Conservation (phyloP, 2,797 vertebrate species). For the Etheostoma nigrum region DNA sequence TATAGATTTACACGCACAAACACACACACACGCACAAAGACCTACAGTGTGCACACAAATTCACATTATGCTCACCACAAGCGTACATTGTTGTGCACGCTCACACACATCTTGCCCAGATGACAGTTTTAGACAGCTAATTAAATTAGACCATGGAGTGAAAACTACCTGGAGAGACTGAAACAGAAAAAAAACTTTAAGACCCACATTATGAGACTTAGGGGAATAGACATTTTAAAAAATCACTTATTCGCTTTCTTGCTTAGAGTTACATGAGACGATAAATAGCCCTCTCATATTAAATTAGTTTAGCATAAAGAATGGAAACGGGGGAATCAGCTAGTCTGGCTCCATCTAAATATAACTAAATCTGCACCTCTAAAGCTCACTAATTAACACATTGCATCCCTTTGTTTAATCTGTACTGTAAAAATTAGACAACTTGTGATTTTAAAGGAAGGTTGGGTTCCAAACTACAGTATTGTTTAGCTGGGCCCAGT, state of each 20-base stretch:
- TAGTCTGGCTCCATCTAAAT: neutral
- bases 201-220: constrained; percentile 7
- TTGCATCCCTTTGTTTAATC: neutral
- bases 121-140: constrained; percentile 70
- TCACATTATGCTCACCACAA: constrained; percentile 40
- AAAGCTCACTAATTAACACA: neutral
- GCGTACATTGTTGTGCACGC: constrained; percentile 8
- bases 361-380: neutral
- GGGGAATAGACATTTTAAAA: constrained; percentile 4
- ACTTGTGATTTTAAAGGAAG: neutral
- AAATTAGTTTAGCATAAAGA: neutral
- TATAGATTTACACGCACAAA: constrained; percentile 22
- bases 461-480: neutral
- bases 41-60: constrained; percentile 13
- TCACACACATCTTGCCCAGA: constrained; percentile 37
- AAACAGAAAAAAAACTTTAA: constrained; percentile 21
- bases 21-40: constrained; percentile 18
- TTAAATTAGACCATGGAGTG: constrained; percentile 66
- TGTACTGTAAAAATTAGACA: neutral
- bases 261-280: neutral
- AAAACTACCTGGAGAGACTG: constrained; percentile 44
- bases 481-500: neutral
- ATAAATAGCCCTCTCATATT: neutral
- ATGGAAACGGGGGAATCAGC: neutral
- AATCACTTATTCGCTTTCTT: neutral